Evolutionary conservation across 1,140 invertebrate genomes (phyloP).

Genomic region (Ctenoplectra terminalis): DNA sequence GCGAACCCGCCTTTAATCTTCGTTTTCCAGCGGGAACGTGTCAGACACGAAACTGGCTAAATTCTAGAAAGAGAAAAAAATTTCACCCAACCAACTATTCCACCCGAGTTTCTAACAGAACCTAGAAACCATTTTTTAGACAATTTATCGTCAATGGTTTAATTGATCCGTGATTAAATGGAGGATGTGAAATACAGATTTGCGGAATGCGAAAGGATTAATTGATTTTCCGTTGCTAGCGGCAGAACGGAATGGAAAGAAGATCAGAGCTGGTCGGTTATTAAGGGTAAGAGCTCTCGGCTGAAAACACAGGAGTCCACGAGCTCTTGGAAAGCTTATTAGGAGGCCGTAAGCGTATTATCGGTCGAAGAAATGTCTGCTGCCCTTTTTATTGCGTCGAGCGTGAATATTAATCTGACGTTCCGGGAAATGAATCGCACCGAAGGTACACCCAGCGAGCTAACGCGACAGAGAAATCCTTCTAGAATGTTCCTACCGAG

Average conservation of each 20-base stretch:
- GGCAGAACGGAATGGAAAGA: background rate
- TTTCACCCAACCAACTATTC: too few relatives aligned
- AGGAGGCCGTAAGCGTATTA: slow-evolving; percentile 1
- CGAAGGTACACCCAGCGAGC: too few relatives aligned
- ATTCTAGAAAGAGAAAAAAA: too few relatives aligned
- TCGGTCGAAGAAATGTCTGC: background rate
- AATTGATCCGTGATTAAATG: background rate
- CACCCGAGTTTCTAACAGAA: too few relatives aligned
- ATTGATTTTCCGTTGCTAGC: background rate
- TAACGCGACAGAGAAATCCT: too few relatives aligned
- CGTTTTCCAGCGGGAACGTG: background rate
- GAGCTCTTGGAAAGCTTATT: background rate
- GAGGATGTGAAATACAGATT: background rate
- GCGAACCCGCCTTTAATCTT: background rate
- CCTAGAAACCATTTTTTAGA: too few relatives aligned
- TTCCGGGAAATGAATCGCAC: background rate
- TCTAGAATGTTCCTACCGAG: background rate
- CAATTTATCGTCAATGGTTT: too few relatives aligned
- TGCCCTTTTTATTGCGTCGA: background rate
- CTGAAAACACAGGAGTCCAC: background rate
- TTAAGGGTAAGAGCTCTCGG: slow-evolving; percentile 3
- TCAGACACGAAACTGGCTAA: too few relatives aligned
- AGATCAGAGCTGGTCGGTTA: background rate
- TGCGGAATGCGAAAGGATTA: background rate
- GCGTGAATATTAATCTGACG: slow-evolving; percentile 17